A percentile compares a stretch with the other conserved stretches of the same genome.
phyloP scores from a whole-genome alignment of 2,888 invertebrate species.

The Cantharis rufa region DNA sequence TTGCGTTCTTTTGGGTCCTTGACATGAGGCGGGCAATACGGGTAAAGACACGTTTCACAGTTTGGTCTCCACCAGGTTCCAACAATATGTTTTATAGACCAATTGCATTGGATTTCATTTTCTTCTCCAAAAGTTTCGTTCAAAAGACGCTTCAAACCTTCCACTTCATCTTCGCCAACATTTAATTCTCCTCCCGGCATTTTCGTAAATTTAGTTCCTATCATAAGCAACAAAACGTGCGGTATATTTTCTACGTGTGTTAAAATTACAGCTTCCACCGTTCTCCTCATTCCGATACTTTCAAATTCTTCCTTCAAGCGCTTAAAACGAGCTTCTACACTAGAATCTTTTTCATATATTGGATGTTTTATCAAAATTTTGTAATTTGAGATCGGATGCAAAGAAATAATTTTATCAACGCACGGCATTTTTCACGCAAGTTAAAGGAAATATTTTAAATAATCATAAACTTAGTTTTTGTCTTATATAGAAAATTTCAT shows the following conservation, averaged over 20 bases:
- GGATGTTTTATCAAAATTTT: conserved; percentile 99
- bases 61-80: conserved; percentile 99
- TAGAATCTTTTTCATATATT: conserved; percentile 96
- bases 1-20: conserved; percentile 99
- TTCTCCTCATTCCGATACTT: conserved; percentile 91
- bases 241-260: conserved; percentile 99
- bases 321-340: conserved; percentile 96
- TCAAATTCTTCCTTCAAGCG: conserved; percentile 98
- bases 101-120: conserved; percentile 95
- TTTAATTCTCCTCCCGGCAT: conserved; percentile 97
- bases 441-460: background rate
- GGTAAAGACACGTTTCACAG: conserved; percentile 99
- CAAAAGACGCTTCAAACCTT: conserved; percentile 91
- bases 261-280: conserved; percentile 82
- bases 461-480: too few species aligned
- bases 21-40: conserved; percentile 98
- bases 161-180: conserved; percentile 95
- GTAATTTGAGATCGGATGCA: conserved; percentile 95
- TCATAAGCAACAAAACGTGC: conserved; percentile 93
- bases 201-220: conserved; percentile 99
- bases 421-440: background rate
- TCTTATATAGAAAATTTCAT: too few species aligned
- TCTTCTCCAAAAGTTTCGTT: conserved; percentile 94
- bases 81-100: conserved; percentile 90
- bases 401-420: background rate